Base-by-base conservation (phyloP, 2,888 invertebrate species). In the Gortyna flavago region DNA sequence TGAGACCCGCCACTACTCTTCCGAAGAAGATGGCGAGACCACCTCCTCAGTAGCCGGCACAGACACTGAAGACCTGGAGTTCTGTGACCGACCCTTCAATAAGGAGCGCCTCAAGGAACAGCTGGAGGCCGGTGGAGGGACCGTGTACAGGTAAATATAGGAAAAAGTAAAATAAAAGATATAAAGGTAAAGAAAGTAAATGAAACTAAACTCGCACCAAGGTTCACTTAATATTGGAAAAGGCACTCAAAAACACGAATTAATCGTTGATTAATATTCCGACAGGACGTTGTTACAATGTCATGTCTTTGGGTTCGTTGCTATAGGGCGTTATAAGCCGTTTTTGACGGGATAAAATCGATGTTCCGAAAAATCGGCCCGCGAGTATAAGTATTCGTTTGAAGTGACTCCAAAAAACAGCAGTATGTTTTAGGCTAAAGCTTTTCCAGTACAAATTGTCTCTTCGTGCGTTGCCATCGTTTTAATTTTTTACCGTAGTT, bases 101-200 rank as follows among this genome's bases (percentile, higher is more conserved):
- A 96, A 96, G 92, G 97, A 97, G 48, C 95, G 97, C 25, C 92
- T 98, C 9, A 95, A 95, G 86, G 95, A 95, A 51, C 97, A 98
- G 91, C 94, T 98, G 48, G 97, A 96, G 72, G 97, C 97, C 0
- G 98, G 97, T 8, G 98, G 98, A 0, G 98, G 98, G 0, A 93
- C 92, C 9, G 96, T 98, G 0, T 97, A 97, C 85, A 97, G 97
- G 96, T 97, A 89, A 82, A 64, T 62, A 18, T 13, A n/a, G 1
- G 5, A 13, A 51, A 41, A 18, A 29, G 35, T 1, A 25, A 13
- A 35, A 44, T 8, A 44, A 67, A 16, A 16, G 2, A 5, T 0
- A 41, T 9, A n/a, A n/a, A n/a, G n/a, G 38, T 54, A 25, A 54
- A 54, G 25, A 54, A 54, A 54, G 9, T 54, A 25, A 54, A 25